Evolutionary conservation across 2,113 vertebrate genomes (phyloP).

Genomic region (Microcebus griseorufus): DNA sequence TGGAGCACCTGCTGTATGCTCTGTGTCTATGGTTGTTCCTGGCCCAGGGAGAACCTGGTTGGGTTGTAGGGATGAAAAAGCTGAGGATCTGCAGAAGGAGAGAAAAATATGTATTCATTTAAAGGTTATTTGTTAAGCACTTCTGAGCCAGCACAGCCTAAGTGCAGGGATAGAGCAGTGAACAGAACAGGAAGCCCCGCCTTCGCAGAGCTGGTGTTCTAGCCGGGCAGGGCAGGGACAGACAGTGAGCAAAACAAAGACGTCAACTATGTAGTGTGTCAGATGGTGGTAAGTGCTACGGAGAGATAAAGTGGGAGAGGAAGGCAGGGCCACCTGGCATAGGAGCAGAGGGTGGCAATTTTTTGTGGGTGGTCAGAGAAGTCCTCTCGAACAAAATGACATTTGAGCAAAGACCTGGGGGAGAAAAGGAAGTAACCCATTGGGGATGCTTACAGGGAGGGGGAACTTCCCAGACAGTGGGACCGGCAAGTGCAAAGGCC

Average conservation of each 20-base stretch:
- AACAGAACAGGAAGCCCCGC: neutral
- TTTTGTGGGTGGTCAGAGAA: neutral
- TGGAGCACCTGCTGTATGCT: neutral
- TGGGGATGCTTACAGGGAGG: neutral
- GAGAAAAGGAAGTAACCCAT: neutral
- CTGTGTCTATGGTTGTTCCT: neutral
- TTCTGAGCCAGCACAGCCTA: neutral
- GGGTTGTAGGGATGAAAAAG: neutral
- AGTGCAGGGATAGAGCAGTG: neutral
- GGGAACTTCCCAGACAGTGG: neutral
- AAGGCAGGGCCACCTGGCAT: neutral
- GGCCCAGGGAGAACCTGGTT: neutral
- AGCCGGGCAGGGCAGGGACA: neutral
- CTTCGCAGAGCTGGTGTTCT: neutral
- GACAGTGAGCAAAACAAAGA: neutral
- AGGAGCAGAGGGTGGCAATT: neutral
- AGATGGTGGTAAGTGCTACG: neutral
- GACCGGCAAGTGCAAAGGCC: neutral
- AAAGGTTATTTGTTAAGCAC: neutral
- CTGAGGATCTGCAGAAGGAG: neutral
- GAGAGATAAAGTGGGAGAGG: neutral
- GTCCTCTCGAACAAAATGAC: neutral
- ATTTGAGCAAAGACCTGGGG: neutral
- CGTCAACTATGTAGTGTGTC: neutral
- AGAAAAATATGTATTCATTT: neutral